phyloP scores from a whole-genome alignment of 2,888 invertebrate genomes.

The Drosophila anceps region DNA sequence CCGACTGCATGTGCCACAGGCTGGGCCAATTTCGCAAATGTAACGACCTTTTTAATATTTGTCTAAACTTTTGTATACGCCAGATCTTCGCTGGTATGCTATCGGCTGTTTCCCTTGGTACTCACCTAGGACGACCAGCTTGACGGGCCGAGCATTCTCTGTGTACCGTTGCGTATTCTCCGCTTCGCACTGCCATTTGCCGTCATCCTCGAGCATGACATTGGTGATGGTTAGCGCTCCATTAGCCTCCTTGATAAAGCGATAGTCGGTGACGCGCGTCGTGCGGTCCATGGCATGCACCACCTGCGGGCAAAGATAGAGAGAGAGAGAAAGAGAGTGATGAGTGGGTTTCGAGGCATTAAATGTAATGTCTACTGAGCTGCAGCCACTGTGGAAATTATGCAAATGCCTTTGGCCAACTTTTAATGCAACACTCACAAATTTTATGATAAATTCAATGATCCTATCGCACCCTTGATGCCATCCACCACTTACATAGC shows the following conservation, averaged over 20 bases:
- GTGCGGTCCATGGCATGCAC: conserved; percentile 85
- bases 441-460: conserved; percentile 60
- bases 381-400: conserved; percentile 51
- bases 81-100: not conserved
- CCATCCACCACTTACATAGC: not conserved
- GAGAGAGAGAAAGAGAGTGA: conserved; percentile 10
- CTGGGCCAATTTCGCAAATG: conserved; percentile 62
- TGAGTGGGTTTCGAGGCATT: conserved; percentile 38
- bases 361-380: conserved; percentile 61
- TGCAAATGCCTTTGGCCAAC: conserved; percentile 55
- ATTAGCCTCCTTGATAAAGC: conserved; percentile 85
- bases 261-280: conserved; percentile 84
- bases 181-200: conserved; percentile 91
- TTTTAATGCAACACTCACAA: conserved; percentile 70
- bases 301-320: conserved; percentile 67
- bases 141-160: conserved; percentile 88
- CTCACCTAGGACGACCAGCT: conserved; percentile 89
- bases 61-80: conserved; percentile 54
- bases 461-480: not conserved
- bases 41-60: conserved; percentile 60
- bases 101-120: conserved; percentile 47
- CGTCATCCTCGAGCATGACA: conserved; percentile 88
- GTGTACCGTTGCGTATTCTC: conserved; percentile 88
- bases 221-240: conserved; percentile 85
- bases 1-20: conserved; percentile 31